Percentiles rank a stretch among this genome's conserved stretches.
Conservation (phyloP, 2,888 invertebrate species). For the Sepioteuthis lessoniana region DNA sequence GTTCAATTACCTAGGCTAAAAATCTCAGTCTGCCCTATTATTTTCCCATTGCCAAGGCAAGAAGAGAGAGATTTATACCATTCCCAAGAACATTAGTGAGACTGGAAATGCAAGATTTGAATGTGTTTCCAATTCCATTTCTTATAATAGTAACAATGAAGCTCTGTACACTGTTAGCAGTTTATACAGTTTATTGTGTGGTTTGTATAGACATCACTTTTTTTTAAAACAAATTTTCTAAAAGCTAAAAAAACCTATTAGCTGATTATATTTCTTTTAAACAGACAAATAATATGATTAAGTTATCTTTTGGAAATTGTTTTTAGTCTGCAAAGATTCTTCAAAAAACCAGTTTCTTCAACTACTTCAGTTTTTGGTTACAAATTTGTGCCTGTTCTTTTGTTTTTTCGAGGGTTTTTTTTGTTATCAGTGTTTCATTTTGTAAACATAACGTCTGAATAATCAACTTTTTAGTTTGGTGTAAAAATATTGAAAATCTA, state of each 20-base stretch:
- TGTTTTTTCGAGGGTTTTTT: background rate
- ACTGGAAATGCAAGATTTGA: too few relatives aligned
- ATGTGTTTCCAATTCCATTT: too few relatives aligned
- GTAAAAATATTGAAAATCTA: background rate
- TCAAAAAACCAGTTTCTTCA: background rate
- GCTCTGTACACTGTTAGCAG: background rate
- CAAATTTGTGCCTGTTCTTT: background rate
- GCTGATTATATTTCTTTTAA: background rate
- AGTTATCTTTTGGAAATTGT: background rate
- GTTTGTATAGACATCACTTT: background rate
- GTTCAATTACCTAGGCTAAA: too few relatives aligned
- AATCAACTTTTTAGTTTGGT: background rate
- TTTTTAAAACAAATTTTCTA: background rate
- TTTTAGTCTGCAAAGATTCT: background rate
- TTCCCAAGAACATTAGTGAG: too few relatives aligned
- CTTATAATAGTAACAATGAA: too few relatives aligned
- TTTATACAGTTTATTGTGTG: background rate
- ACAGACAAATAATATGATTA: background rate
- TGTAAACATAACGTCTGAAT: background rate
- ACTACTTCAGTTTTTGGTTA: background rate
- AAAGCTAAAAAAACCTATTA: background rate
- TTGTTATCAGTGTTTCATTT: background rate
- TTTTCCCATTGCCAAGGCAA: too few relatives aligned
- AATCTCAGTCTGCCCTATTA: too few relatives aligned
- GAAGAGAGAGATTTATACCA: too few relatives aligned